Evolutionary conservation across 2,113 vertebrate species (phyloP), one percentile per base, ranked within the genome.

Genomic region (Clarias batrachus): DNA sequence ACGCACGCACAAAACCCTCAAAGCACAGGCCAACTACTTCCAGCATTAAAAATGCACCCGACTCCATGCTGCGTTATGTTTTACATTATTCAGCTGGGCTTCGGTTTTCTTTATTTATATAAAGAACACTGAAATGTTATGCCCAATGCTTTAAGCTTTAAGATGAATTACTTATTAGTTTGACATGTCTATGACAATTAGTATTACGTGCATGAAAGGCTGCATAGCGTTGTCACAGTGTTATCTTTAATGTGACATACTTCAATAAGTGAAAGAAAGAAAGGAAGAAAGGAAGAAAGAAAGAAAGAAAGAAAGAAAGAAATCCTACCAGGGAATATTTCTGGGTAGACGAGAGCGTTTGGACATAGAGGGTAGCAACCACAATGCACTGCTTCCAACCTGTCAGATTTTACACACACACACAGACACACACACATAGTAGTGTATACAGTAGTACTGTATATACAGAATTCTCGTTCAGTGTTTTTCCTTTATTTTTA

Each of bases 21-120:
- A 96, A 97, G 95, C 95, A 92, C 92, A 96, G 96, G 96, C 95
- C 95, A 96, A 95, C 95, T 94, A 96, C 95, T 97, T 96, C 96
- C 96, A 94, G 96, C 96, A 97, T 97, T 96, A 97, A 97, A 96
- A 96, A 96, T 97, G 95, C 94, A 96, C 96, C 96, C 95, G 95
- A 96, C 96, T 96, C 95, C 96, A 95, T 95, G 96, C 96, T 92
- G 96, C 92, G 95, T 95, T 92, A 86, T 96, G 96, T 95, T 96
- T 95, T 97, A 96, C 96, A 96, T 97, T 97, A 97, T 97, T 97
- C 96, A 97, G 96, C 96, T 94, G 95, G 95, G 95, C 95, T 97
- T 96, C 95, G 96, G 94, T 87, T 91, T 37, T 90, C 85, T 88
- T 86, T 90, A 90, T 91, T 91, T 85, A 89, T 89, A 88, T 86